Conservation (phyloP, 1,140 invertebrate genomes). For the Drosophila littoralis region DNA sequence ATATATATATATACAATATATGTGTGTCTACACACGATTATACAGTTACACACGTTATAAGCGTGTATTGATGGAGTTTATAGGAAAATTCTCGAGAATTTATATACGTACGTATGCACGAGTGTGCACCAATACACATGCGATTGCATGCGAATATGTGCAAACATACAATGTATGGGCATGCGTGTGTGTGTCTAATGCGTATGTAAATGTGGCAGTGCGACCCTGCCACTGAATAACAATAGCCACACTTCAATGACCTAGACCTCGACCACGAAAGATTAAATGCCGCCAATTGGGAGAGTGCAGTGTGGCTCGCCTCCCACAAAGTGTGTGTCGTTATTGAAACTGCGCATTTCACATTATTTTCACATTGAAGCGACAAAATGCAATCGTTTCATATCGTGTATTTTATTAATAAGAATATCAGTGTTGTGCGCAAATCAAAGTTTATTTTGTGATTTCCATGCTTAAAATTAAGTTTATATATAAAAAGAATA, state of each 20-base stretch:
- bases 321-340: slow-evolving; percentile 13
- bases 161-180: neutral
- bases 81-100: neutral
- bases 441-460: too few species aligned
- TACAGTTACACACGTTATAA: neutral
- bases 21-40: neutral
- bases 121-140: neutral
- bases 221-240: slow-evolving; percentile 26
- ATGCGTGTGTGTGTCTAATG: slow-evolving; percentile 6
- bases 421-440: too few species aligned
- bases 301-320: neutral
- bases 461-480: too few species aligned
- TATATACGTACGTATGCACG: neutral
- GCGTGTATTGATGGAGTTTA: neutral
- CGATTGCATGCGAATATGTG: neutral
- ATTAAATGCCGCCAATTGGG: slow-evolving; percentile 21
- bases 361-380: neutral
- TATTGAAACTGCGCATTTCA: slow-evolving; percentile 22
- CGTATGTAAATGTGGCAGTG: slow-evolving; percentile 18
- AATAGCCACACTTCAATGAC: slow-evolving; percentile 26
- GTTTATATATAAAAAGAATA: neutral
- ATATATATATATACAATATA: neutral
- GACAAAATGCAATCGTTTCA: slow-evolving; percentile 11
- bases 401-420: too few species aligned
- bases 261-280: slow-evolving; percentile 36